These are phyloP conservation scores for Vanessa atalanta DNA, from an alignment of 1,140 invertebrate species.

Conservation along the genomic window DNA sequence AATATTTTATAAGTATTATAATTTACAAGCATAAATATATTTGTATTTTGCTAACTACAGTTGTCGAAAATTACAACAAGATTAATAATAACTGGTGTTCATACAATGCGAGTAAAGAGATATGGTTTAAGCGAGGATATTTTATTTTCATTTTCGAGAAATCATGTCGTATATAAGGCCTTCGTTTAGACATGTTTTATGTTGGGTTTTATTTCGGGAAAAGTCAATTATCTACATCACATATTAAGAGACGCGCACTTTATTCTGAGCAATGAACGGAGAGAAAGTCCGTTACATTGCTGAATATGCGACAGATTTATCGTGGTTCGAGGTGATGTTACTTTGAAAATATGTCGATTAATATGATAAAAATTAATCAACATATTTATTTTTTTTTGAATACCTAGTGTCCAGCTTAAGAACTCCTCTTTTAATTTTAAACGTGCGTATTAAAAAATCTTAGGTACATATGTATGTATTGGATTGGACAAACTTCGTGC, in stretches of 20 bases:
- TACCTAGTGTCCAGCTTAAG: background rate
- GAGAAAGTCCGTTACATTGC: conserved; percentile 79
- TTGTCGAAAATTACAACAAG: too few relatives aligned
- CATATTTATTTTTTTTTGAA: background rate
- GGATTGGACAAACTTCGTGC: too few relatives aligned
- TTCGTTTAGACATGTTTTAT: conserved; percentile 49
- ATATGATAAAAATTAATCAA: background rate
- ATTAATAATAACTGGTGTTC: too few relatives aligned
- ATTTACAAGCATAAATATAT: too few relatives aligned
- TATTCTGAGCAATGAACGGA: conserved; percentile 77
- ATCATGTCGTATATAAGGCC: conserved; percentile 3
- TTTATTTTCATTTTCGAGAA: conserved; percentile 3
- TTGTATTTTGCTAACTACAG: too few relatives aligned
- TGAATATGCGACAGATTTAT: conserved; percentile 81
- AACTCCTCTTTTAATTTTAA: too few relatives aligned
- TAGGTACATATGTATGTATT: too few relatives aligned
- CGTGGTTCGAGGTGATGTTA: conserved; percentile 59
- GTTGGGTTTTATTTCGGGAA: conserved; percentile 65
- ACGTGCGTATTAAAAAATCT: too few relatives aligned
- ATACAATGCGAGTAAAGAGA: too few relatives aligned
- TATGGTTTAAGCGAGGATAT: background rate
- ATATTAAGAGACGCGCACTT: conserved; percentile 72
- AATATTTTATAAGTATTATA: too few relatives aligned
- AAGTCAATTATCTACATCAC: conserved; percentile 77
- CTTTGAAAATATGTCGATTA: conserved; percentile 35